Evolutionary conservation across 2,797 vertebrate species (phyloP).

Genomic region (Girardinus metallicus): DNA sequence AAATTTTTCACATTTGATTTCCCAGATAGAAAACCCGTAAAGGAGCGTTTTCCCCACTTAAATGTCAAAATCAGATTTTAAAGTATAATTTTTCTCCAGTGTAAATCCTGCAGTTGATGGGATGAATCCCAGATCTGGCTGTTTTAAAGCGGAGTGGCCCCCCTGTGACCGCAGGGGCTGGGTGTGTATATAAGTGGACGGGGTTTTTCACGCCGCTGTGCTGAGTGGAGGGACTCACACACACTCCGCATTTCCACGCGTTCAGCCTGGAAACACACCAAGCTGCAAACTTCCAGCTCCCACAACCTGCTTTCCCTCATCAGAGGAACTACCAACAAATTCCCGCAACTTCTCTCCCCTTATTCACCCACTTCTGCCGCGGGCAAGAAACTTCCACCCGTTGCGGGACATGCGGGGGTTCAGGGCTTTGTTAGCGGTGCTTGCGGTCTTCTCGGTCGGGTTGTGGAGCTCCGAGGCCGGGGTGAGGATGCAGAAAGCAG

Average conservation of each 20-base stretch:
- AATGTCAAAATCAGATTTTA: background rate
- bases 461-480: conserved; percentile 12
- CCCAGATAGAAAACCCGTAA: background rate
- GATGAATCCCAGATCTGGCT: background rate
- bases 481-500: background rate
- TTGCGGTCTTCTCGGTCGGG: conserved; percentile 37
- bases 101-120: background rate
- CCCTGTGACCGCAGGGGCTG: background rate
- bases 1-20: background rate
- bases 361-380: background rate
- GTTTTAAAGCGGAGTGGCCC: background rate
- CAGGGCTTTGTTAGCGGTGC: conserved; percentile 35
- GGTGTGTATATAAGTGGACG: conserved; percentile 7
- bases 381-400: background rate
- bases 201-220: conserved; percentile 5
- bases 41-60: background rate
- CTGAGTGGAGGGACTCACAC: background rate
- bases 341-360: background rate
- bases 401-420: conserved; percentile 50
- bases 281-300: background rate
- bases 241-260: conserved; percentile 6
- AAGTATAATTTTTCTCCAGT: background rate
- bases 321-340: background rate
- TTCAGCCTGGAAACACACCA: conserved; percentile 42
- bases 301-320: background rate